Evolutionary conservation across 2,888 invertebrate species (phyloP), one percentile per base, ranked within the genome.

Genomic region (Germaria angustata): DNA sequence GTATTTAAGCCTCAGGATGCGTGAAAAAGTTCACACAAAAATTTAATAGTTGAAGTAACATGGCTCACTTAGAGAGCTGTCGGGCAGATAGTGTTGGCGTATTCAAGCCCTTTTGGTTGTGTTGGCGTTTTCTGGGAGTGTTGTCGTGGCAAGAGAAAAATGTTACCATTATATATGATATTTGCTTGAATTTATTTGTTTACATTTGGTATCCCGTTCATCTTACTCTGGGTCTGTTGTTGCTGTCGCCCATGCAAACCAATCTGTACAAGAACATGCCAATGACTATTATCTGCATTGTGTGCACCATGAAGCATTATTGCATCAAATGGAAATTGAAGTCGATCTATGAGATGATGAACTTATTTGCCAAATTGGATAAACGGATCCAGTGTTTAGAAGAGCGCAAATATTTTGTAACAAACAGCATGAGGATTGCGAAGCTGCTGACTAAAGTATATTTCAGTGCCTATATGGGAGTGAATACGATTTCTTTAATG

Each of bases 221-320:
- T 39, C 61, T 85, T 17, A 82, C 73, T 2, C 49, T 77, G n/a
- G 85, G 84, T 0, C 49, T 85, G 0, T 15, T 84, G 0, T 9
- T 61, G 17, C 11, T 84, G 22, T 46, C 76, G 22, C 51, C 76
- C 15, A 76, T 41, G 17, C 51, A 81, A 9, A 44, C 51, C 11
- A 83, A 84, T 6, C 51, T 84, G 2, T 84, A 80, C 32, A 85
- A 81, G 34, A 85, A 85, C 49, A 75, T 86, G 13, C 57, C 84
- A 0, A 85, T 85, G 22, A 82, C 63, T 17, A 68, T 85, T 15
- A 85, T 85, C 4, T 55, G 68, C 9, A 41, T 79, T 0, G 80
- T 83, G 1, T 82, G 84, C 32, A 81, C 80, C 17, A 39, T 84
- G 8, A 85, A 86, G 22, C 71, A 71, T 44, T 69, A 76, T 22